Evolutionary conservation across 2,797 vertebrate genomes (phyloP).

Genomic region (Clarias fuscus): DNA sequence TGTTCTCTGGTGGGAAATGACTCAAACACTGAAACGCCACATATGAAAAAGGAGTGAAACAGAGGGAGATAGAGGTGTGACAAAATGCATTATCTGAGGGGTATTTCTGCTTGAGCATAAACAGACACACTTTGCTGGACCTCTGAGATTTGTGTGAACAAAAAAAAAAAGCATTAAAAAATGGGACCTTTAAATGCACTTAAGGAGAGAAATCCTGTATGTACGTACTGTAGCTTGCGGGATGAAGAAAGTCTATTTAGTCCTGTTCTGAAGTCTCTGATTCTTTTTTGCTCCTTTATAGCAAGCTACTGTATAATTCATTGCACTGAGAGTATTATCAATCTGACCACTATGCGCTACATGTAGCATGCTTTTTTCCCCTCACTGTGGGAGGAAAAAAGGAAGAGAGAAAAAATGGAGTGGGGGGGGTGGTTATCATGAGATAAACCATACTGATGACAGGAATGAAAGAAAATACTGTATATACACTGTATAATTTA

Average conservation of each 20-base stretch:
- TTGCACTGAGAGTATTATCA: neutral
- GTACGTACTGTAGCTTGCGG: no score
- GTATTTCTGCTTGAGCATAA: no score
- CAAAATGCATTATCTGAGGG: no score
- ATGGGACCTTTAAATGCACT: no score
- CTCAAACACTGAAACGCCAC: no score
- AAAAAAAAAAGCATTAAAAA: no score
- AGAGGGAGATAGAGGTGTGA: no score
- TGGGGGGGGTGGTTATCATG: neutral
- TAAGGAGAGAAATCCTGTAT: no score
- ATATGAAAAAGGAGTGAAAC: no score
- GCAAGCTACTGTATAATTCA: neutral
- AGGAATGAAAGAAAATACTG: neutral
- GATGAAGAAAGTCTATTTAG: neutral
- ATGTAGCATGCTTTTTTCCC: neutral
- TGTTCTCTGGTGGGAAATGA: no score
- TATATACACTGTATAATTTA: neutral
- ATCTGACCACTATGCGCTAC: neutral
- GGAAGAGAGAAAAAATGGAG: neutral
- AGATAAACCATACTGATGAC: slow-evolving; percentile 7
- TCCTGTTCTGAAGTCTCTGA: neutral
- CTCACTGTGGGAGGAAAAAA: neutral
- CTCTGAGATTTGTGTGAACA: no score
- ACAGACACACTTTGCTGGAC: no score
- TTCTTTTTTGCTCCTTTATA: neutral